These are phyloP conservation scores for Tenthredo scrophulariae DNA, from an alignment of 2,888 invertebrate genomes.

Conservation along the genomic window DNA sequence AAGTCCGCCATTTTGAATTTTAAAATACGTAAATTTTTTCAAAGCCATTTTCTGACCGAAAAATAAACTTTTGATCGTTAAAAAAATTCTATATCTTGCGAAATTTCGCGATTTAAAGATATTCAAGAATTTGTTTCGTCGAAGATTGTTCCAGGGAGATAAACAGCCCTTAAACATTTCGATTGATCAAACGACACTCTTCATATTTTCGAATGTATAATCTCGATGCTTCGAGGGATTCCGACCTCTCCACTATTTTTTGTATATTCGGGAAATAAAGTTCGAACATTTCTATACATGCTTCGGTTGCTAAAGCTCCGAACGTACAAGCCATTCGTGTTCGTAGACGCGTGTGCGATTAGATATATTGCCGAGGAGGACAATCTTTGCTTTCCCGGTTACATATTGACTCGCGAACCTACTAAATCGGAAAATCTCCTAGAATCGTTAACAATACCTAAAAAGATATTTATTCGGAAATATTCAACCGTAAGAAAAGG, in stretches of 20 bases:
- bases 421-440: neutral
- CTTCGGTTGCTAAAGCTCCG: neutral
- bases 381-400: conserved; percentile 13
- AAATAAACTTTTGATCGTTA: too few relatives aligned
- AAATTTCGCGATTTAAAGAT: too few relatives aligned
- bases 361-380: conserved; percentile 25
- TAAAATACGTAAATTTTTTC: too few relatives aligned
- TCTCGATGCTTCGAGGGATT: neutral
- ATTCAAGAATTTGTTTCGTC: too few relatives aligned
- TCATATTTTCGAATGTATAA: too few relatives aligned
- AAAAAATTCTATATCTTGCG: too few relatives aligned
- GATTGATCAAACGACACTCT: too few relatives aligned
- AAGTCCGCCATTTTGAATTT: too few relatives aligned
- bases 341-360: conserved; percentile 29
- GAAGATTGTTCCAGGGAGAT: too few relatives aligned
- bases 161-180: too few relatives aligned
- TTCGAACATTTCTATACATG: neutral
- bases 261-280: neutral
- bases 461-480: neutral
- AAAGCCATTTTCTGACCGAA: too few relatives aligned
- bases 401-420: neutral
- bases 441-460: neutral
- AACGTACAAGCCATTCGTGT: neutral
- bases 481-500: neutral
- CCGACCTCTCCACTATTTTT: neutral